Evolutionary conservation across 37 sponge, comb jelly and placozoan genomes (phyloP), one percentile per base, ranked within the genome.

Genomic region (Hormiphora californensis): DNA sequence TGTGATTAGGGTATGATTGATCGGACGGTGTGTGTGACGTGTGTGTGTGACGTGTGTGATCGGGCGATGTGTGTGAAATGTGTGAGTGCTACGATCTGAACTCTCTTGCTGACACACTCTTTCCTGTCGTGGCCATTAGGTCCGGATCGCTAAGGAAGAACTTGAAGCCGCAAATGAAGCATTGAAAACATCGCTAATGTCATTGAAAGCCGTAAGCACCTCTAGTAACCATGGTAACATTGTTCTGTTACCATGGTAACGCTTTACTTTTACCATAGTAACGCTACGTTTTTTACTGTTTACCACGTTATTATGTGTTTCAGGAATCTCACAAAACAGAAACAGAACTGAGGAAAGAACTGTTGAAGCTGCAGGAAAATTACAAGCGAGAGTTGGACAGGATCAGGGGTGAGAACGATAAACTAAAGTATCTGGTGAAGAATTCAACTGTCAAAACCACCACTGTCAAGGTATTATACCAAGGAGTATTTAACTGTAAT

Each of bases 311-410:
- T 17, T 15, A 15, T 9, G 9, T 49, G 12, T 15, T 17, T 15
- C 68, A 67, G 68, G 68, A 67, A 5, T 67, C 68, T 7, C 39
- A 30, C 68, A 67, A 28, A 34, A 67, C 68, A 67, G 68, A 67
- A 67, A 67, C 68, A 35, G 68, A 67, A 5, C 19, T 67, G 38
- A 67, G 68, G 38, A 67, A 67, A 19, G 68, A 67, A 39, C 68
- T 67, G 19, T 28, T 67, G 68, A 67, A 67, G 39, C 38, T 67
- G 19, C 68, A 67, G 38, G 68, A 67, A 39, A 67, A 39, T 30
- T 67, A 67, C 68, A 67, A 67, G 39, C 21, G 68, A 39, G 68
- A 67, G 34, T 39, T 67, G 35, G 68, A 67, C 36, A 67, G 36
- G 68, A 32, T 32, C 9, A 9, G 68, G 4, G 19, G 38, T 4